Conservation (phyloP, 2,888 invertebrate species). For the Ophioninae sp. region DNA sequence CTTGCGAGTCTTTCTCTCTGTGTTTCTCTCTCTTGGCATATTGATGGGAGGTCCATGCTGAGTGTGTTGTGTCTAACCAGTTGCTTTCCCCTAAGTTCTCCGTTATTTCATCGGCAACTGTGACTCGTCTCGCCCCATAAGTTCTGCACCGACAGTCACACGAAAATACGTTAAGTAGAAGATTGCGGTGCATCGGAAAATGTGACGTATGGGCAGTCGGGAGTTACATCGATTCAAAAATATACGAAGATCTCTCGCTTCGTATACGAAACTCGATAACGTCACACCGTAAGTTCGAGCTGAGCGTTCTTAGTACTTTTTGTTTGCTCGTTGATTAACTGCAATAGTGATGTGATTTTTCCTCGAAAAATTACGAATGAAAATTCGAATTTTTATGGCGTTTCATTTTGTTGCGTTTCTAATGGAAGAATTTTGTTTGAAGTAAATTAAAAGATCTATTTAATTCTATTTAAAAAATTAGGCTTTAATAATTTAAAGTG, state of each 20-base stretch:
- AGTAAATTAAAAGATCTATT: too few relatives aligned
- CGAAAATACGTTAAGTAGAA: background rate
- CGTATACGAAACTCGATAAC: background rate
- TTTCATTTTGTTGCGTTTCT: too few relatives aligned
- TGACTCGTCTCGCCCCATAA: background rate
- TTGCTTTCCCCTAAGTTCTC: constrained; percentile 66
- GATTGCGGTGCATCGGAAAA: constrained; percentile 11
- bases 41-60: constrained; percentile 78
- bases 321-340: too few relatives aligned
- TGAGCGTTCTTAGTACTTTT: too few relatives aligned
- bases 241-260: background rate
- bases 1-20: constrained; percentile 64
- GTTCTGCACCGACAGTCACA: constrained; percentile 4
- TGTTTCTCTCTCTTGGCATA: constrained; percentile 68
- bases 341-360: too few relatives aligned
- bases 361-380: too few relatives aligned
- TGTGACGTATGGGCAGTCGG: constrained; percentile 15
- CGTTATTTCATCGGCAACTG: constrained; percentile 53
- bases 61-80: constrained; percentile 81
- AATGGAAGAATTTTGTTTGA: too few relatives aligned
- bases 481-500: too few relatives aligned
- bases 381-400: too few relatives aligned
- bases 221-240: constrained; percentile 5
- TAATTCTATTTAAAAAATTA: too few relatives aligned
- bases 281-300: background rate